Conservation (phyloP, 2,113 vertebrate species). For the Siniperca knerii region DNA sequence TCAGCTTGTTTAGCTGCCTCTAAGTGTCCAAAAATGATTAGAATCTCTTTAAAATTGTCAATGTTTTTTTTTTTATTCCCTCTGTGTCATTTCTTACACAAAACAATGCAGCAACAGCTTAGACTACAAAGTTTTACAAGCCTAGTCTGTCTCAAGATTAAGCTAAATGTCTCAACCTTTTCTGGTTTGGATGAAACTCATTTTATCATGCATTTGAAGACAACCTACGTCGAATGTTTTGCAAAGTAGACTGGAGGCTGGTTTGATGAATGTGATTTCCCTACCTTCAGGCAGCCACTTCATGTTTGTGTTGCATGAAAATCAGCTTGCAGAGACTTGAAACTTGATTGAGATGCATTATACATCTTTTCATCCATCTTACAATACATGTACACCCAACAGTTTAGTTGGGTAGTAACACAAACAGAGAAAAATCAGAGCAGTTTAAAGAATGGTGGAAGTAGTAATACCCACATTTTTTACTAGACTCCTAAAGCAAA, state of each 20-base stretch:
- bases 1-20: background rate
- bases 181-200: background rate
- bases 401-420: background rate
- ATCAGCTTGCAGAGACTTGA: background rate
- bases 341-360: slow-evolving; percentile 5
- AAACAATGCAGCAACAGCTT: background rate
- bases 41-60: background rate
- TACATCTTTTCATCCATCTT: background rate
- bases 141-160: background rate
- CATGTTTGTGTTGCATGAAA: background rate
- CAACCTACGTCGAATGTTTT: background rate
- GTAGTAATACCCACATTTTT: background rate
- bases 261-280: background rate
- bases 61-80: background rate
- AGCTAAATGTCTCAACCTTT: background rate
- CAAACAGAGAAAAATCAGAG: background rate
- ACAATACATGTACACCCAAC: too few relatives aligned
- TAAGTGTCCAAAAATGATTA: background rate
- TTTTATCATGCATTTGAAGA: background rate
- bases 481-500: slow-evolving; percentile 22
- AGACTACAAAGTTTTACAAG: background rate
- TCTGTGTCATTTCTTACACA: too few relatives aligned
- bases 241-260: background rate
- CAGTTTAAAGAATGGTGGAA: background rate
- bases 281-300: background rate